Conservation (phyloP, 35 echinoderm and acorn worm species). For the Apostichopus californicus region DNA sequence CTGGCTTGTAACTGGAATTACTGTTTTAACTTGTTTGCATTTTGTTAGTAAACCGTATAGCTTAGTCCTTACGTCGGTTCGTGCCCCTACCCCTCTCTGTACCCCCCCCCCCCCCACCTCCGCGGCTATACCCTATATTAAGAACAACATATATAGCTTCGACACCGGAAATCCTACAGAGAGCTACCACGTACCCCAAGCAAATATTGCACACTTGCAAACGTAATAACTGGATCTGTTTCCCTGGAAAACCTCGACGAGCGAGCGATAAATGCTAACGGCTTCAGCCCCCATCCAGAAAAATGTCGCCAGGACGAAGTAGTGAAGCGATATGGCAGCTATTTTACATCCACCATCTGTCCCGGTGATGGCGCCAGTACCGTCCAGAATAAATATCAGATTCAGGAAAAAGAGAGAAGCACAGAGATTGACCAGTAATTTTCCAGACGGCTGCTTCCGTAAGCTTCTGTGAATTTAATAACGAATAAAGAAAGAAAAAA, state of each 20-base stretch:
- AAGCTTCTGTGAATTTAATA: conserved; percentile 57
- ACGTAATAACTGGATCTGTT: conserved; percentile 70
- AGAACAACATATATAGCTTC: no score
- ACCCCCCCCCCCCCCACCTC: no score
- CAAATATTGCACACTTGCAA: conserved; percentile 67
- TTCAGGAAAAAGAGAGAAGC: conserved; percentile 70
- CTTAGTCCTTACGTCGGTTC: no score
- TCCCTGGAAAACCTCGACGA: conserved; percentile 83
- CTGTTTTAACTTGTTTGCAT: no score
- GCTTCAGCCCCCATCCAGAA: conserved; percentile 94
- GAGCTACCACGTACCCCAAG: conserved; percentile 74
- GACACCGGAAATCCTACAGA: not conserved
- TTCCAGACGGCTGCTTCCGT: conserved; percentile 67
- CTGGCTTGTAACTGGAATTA: no score
- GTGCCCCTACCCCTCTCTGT: no score
- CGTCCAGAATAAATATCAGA: conserved; percentile 76
- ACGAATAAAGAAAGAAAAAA: not conserved
- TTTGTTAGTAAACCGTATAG: no score
- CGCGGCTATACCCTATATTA: no score
- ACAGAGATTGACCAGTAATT: conserved; percentile 81
- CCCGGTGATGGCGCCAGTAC: conserved; percentile 49
- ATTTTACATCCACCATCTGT: conserved; percentile 47
- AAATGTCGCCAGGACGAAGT: conserved; percentile 81
- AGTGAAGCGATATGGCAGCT: conserved; percentile 81
- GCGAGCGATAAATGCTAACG: conserved; percentile 79